phyloP scores from a whole-genome alignment of 2,113 vertebrate genomes.

The Nanger granti region DNA sequence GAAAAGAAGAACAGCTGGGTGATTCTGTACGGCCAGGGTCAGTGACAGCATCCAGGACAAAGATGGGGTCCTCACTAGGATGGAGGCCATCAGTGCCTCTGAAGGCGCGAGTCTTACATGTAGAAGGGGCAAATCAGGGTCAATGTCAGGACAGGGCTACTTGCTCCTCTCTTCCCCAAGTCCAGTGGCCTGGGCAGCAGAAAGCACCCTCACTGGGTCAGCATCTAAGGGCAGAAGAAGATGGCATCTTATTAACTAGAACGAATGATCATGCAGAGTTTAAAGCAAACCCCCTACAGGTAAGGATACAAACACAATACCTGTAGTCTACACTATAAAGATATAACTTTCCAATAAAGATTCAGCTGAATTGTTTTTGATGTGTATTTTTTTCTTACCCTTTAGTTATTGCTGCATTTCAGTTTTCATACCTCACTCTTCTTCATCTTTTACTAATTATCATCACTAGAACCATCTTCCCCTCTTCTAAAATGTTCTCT shows the following conservation, averaged over 20 bases:
- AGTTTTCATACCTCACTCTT: constrained; percentile 33
- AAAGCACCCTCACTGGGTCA: neutral
- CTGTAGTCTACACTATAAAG: neutral
- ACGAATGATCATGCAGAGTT: neutral
- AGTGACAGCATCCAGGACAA: neutral
- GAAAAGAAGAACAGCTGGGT: neutral
- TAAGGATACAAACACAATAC: neutral
- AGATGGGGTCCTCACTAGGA: neutral
- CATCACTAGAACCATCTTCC: neutral
- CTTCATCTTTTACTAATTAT: neutral
- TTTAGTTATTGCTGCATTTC: neutral
- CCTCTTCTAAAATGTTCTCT: neutral
- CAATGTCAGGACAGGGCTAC: neutral
- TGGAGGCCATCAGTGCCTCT: neutral
- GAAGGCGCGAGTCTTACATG: neutral
- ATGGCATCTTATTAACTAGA: neutral
- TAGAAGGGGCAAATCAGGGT: neutral
- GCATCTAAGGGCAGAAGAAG: constrained; percentile 44
- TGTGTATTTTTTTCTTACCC: neutral
- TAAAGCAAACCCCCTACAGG: neutral
- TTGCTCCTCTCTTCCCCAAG: neutral
- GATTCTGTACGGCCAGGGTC: neutral
- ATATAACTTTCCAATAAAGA: neutral
- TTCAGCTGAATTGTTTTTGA: neutral
- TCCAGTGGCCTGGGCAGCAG: neutral